phyloP scores from a whole-genome alignment of 2,797 vertebrate genomes.

The Rhinatrema bivittatum region DNA sequence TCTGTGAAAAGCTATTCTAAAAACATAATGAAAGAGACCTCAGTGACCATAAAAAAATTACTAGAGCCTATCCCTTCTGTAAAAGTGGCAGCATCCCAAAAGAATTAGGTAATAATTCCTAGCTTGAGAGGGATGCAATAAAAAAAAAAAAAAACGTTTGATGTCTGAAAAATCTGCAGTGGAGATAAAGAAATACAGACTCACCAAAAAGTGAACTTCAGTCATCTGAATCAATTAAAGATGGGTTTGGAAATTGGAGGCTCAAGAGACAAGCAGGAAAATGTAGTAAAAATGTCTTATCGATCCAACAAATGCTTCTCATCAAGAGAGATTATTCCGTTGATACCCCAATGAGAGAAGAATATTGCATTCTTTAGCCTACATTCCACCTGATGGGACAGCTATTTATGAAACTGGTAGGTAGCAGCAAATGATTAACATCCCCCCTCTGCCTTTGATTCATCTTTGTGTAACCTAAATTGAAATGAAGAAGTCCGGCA shows the following conservation, averaged over 20 bases:
- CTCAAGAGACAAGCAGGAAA: conserved; percentile 32
- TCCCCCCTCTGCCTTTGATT: conserved; percentile 2
- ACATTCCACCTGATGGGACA: conserved; percentile 2
- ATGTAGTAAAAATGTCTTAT: conserved; percentile 44
- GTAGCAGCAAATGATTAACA: conserved; percentile 9
- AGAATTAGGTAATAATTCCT: too few relatives aligned
- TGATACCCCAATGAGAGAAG: conserved; percentile 20
- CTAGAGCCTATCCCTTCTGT: too few relatives aligned
- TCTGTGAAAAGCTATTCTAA: too few relatives aligned
- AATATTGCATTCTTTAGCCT: conserved; percentile 9
- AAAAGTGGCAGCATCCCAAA: too few relatives aligned
- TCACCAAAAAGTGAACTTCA: background rate
- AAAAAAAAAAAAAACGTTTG: background rate
- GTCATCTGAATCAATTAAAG: conserved; percentile 44
- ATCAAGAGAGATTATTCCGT: conserved; percentile 28
- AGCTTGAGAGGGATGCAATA: background rate
- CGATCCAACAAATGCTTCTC: conserved; percentile 33
- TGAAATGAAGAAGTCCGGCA: conserved; percentile 3
- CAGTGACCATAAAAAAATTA: too few relatives aligned
- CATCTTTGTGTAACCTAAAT: background rate
- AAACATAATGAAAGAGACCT: too few relatives aligned
- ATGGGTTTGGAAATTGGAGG: conserved; percentile 18
- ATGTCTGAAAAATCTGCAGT: too few relatives aligned
- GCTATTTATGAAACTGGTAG: conserved; percentile 14
- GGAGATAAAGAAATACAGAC: too few relatives aligned